Percentiles rank a stretch among this genome's conserved stretches.
phyloP scores from a whole-genome alignment of 23 tunicate species.

The Oikopleura dioica region DNA sequence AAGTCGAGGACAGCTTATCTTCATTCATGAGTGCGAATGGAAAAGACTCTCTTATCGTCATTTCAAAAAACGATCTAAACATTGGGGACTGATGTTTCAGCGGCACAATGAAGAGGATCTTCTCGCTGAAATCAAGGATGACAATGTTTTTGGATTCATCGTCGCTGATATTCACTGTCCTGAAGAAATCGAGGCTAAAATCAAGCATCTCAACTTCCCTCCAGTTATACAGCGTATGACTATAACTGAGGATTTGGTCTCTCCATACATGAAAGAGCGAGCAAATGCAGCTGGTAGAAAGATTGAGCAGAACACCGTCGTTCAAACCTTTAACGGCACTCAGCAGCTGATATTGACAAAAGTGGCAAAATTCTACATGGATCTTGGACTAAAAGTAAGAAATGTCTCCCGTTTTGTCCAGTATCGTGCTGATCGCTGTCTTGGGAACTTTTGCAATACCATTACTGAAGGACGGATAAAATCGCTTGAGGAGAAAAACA shows the following conservation, averaged over 20 bases:
- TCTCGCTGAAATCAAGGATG: not conserved
- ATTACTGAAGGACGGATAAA: not conserved
- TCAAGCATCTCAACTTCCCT: not conserved
- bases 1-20: not conserved
- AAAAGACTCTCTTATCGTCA: too few species aligned
- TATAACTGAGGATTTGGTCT: slow-evolving; percentile 1
- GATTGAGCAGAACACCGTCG: not conserved
- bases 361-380: not conserved
- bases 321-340: not conserved
- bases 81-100: too few species aligned
- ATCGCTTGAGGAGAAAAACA: not conserved
- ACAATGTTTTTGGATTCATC: not conserved
- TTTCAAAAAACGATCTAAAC: too few species aligned
- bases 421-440: not conserved
- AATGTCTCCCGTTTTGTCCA: not conserved
- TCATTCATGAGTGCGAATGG: not conserved
- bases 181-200: not conserved
- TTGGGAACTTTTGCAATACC: not conserved
- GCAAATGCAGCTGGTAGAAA: not conserved
- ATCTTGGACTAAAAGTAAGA: not conserved
- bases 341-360: not conserved
- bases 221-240: not conserved
- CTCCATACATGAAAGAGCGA: not conserved
- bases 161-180: not conserved
- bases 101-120: not conserved